Evolutionary conservation across 2,888 invertebrate genomes (phyloP).

Genomic region (Nephrotoma flavescens): DNA sequence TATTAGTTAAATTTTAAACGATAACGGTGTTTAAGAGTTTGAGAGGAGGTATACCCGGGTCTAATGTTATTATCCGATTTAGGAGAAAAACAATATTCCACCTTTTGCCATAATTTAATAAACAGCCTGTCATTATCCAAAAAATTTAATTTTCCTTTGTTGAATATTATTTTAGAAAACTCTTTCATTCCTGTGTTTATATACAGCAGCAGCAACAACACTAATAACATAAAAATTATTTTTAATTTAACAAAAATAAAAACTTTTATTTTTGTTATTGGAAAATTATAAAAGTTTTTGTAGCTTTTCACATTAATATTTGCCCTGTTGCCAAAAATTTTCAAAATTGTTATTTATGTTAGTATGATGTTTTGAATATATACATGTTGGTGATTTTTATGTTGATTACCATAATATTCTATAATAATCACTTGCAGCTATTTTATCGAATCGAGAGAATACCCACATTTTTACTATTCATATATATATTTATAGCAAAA

Average conservation of each 20-base stretch:
- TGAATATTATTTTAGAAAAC: neutral
- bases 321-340: neutral
- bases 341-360: neutral
- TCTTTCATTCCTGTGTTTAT: neutral
- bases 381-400: neutral
- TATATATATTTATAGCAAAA: neutral
- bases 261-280: neutral
- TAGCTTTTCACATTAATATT: too few species aligned
- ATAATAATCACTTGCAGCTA: neutral
- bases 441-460: neutral
- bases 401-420: neutral
- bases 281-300: neutral
- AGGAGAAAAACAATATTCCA: neutral
- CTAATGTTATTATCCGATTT: too few species aligned
- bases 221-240: neutral
- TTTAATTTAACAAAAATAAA: neutral
- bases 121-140: neutral
- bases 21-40: neutral
- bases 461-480: neutral
- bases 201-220: neutral
- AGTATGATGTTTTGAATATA: neutral
- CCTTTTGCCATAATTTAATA: neutral
- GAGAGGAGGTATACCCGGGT: neutral
- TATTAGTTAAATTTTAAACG: neutral
- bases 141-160: neutral